phyloP scores from a whole-genome alignment of 2,888 invertebrate species.

The Macrostomum cliftonense region DNA sequence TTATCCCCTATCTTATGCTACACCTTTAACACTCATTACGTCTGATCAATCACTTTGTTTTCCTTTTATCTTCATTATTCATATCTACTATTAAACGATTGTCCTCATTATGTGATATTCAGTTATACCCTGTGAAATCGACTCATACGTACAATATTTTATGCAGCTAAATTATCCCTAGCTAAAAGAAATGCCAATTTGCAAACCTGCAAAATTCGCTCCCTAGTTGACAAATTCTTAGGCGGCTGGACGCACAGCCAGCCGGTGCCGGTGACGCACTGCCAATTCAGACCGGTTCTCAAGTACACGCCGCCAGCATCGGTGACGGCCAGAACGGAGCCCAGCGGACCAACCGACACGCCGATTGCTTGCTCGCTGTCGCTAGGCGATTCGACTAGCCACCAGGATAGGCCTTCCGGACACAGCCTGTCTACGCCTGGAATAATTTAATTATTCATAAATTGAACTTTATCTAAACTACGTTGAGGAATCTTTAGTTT shows the following conservation, averaged over 20 bases:
- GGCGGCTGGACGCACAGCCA: conserved; percentile 56
- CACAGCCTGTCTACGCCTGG: conserved; percentile 54
- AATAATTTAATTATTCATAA: conserved; percentile 47
- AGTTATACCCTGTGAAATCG: too few relatives aligned
- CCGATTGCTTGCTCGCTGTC: conserved; percentile 62
- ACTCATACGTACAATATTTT: too few relatives aligned
- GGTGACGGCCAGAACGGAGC: conserved; percentile 66
- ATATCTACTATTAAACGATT: too few relatives aligned
- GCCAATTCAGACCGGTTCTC: conserved; percentile 61
- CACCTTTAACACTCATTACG: too few relatives aligned
- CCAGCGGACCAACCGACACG: conserved; percentile 64
- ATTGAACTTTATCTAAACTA: too few relatives aligned
- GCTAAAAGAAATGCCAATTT: too few relatives aligned
- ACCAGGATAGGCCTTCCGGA: conserved; percentile 73
- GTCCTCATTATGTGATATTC: too few relatives aligned
- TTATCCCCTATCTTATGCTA: too few relatives aligned
- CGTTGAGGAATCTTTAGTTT: too few relatives aligned
- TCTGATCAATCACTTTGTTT: too few relatives aligned
- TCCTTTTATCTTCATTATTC: too few relatives aligned
- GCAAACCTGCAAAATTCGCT: not conserved
- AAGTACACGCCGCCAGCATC: conserved; percentile 65
- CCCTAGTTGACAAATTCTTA: conserved; percentile 46
- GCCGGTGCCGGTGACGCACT: conserved; percentile 50
- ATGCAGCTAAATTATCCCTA: too few relatives aligned
- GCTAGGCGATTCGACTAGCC: conserved; percentile 47